Conservation (phyloP, 2,797 vertebrate genomes). For the Gymnocypris eckloni region DNA sequence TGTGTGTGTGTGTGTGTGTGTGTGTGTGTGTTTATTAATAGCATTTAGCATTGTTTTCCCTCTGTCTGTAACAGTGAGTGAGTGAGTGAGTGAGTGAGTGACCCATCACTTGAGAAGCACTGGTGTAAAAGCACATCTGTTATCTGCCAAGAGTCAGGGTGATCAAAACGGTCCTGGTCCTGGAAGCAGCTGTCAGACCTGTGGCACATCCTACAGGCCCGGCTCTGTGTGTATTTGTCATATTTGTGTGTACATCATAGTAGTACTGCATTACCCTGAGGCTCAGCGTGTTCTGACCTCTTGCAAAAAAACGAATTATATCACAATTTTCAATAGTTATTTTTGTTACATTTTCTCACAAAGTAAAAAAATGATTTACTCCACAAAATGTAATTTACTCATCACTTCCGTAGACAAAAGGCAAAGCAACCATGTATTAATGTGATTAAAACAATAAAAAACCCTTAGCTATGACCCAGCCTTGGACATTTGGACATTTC, state of each 20-base stretch:
- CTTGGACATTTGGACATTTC: too few relatives aligned
- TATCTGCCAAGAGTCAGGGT: slow-evolving; percentile 62
- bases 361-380: neutral
- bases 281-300: neutral
- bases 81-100: too few relatives aligned
- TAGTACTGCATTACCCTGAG: neutral
- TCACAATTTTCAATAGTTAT: neutral
- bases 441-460: neutral
- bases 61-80: neutral
- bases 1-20: too few relatives aligned
- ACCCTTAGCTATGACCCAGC: neutral
- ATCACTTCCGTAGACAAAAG: too few relatives aligned
- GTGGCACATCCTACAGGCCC: slow-evolving; percentile 62
- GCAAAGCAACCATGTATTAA: neutral
- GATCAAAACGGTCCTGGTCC: slow-evolving; percentile 64
- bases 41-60: neutral
- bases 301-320: neutral
- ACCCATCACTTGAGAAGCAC: neutral
- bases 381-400: neutral
- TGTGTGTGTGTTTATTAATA: neutral
- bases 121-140: slow-evolving; percentile 35
- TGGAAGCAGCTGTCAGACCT: slow-evolving; percentile 75
- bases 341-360: neutral
- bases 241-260: slow-evolving; percentile 37
- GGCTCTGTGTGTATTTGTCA: slow-evolving; percentile 32